A percentile compares a stretch with the other conserved stretches of the same genome.
Evolutionary conservation across 2,797 vertebrate genomes (phyloP).

Genomic region (Enteromius thamalakanensis): DNA sequence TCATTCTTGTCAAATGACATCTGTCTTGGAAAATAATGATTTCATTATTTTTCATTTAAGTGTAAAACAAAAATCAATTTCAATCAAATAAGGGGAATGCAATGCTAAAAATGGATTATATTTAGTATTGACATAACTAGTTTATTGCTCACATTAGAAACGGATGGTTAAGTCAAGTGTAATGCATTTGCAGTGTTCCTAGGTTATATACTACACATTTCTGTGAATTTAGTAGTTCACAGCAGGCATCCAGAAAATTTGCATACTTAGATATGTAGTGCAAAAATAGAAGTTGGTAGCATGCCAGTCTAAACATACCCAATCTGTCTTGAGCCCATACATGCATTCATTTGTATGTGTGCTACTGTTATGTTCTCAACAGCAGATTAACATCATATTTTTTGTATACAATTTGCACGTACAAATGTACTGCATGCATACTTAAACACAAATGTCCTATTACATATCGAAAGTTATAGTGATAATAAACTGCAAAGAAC

Average conservation of each 20-base stretch:
- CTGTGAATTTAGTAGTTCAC: not conserved
- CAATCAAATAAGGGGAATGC: not conserved
- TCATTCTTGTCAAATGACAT: not conserved
- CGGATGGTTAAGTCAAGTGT: not conserved
- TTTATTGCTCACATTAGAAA: not conserved
- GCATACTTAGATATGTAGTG: not conserved
- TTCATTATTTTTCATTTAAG: not conserved
- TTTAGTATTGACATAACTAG: too few relatives aligned
- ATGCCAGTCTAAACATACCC: slow-evolving; percentile 12
- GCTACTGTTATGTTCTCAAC: not conserved
- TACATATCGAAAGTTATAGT: not conserved
- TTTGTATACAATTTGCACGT: not conserved
- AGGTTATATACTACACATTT: not conserved
- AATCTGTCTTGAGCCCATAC: slow-evolving; percentile 9
- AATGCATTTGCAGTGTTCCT: not conserved
- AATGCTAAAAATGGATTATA: not conserved
- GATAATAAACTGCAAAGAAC: not conserved
- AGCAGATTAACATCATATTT: not conserved
- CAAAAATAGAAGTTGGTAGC: slow-evolving; percentile 13
- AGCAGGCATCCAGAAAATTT: slow-evolving; percentile 14
- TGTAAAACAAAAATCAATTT: not conserved
- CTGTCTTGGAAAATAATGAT: not conserved
- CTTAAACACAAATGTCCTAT: not conserved
- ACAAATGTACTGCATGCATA: not conserved
- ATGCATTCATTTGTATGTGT: not conserved